Percentiles rank a stretch among this genome's conserved stretches.
Conservation (phyloP, 2,888 invertebrate species). For the Limulus polyphemus region DNA sequence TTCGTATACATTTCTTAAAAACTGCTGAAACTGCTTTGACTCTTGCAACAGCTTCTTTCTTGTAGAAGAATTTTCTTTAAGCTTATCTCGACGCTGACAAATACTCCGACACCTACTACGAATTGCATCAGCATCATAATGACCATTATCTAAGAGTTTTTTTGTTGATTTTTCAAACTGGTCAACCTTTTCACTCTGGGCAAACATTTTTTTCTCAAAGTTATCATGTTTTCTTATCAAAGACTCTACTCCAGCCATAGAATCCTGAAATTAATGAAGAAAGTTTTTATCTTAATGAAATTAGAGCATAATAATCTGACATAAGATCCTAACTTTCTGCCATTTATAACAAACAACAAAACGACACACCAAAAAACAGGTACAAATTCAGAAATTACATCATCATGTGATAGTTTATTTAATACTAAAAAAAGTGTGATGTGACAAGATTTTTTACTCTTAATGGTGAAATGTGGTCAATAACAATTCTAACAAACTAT, state of each 20-base stretch:
- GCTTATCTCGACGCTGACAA: constrained; percentile 47
- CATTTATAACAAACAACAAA: no score
- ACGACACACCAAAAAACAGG: no score
- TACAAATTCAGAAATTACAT: no score
- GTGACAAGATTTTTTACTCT: no score
- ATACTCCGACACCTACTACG: constrained; percentile 52
- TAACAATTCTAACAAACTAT: no score
- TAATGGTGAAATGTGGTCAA: no score
- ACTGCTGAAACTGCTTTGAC: constrained; percentile 76
- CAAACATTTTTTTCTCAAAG: constrained; percentile 71
- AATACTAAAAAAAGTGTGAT: no score
- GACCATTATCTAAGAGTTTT: constrained; percentile 51
- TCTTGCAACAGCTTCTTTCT: constrained; percentile 64
- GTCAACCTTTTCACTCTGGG: constrained; percentile 61
- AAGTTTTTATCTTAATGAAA: no score
- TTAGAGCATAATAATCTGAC: no score
- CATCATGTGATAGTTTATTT: no score
- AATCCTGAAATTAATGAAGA: constrained; percentile 33
- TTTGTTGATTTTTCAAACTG: constrained; percentile 57
- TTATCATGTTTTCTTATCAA: constrained; percentile 81
- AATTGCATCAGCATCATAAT: constrained; percentile 57
- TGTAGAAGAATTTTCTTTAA: constrained; percentile 52
- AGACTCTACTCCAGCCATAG: constrained; percentile 63
- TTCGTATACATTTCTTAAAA: constrained; percentile 69
- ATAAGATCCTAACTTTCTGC: no score